These are phyloP conservation scores for Antigone vipio DNA, from an alignment of 2,113 vertebrate species.

Conservation along the genomic window DNA sequence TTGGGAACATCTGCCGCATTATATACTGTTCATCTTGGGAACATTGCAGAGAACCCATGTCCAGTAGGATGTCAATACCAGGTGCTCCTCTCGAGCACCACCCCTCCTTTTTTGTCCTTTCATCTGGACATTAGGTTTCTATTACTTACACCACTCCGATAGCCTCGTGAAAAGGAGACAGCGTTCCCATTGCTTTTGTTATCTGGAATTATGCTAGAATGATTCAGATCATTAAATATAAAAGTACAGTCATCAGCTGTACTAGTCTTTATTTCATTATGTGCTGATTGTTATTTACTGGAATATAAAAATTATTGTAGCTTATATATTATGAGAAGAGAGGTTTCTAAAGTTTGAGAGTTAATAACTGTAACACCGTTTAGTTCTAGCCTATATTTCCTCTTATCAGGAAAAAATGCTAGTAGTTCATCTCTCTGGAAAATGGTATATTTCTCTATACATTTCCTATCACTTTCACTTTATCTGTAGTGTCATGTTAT, in stretches of 20 bases:
- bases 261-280: neutral
- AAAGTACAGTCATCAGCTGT: neutral
- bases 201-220: neutral
- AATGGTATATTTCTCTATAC: neutral
- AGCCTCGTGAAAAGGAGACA: neutral
- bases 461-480: neutral
- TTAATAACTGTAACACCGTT: neutral
- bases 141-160: neutral
- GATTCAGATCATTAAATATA: neutral
- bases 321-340: neutral
- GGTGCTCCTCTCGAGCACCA: neutral
- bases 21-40: neutral
- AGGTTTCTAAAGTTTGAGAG: neutral
- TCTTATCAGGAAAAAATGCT: neutral
- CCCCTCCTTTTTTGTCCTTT: neutral
- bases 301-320: neutral
- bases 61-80: neutral
- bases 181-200: neutral
- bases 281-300: neutral
- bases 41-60: neutral
- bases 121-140: neutral
- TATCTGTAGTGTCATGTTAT: constrained; percentile 29
- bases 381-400: neutral
- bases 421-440: neutral
- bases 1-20: neutral